Evolutionary conservation across 2,888 invertebrate genomes (phyloP).

Genomic region (Microdon myrmicae): DNA sequence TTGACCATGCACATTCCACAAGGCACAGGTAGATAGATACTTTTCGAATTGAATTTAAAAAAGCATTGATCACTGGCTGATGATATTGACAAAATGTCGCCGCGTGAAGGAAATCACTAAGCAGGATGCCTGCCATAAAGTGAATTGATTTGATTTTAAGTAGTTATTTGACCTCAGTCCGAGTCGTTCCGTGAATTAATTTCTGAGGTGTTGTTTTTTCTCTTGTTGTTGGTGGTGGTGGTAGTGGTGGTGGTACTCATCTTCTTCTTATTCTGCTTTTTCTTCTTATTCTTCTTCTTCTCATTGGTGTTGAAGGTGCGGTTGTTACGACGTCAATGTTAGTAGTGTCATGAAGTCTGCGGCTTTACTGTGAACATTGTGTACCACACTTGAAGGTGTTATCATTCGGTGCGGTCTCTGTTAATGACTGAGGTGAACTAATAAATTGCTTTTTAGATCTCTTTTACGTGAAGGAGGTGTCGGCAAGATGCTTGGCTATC

Average conservation of each 20-base stretch:
- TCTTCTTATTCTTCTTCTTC: too few relatives aligned
- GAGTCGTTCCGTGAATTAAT: constrained; percentile 49
- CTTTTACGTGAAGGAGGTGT: constrained; percentile 6
- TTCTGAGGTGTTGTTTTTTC: constrained; percentile 27
- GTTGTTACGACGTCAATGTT: too few relatives aligned
- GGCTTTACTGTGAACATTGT: too few relatives aligned
- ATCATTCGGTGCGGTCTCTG: constrained; percentile 6
- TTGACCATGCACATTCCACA: constrained; percentile 55
- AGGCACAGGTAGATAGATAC: constrained; percentile 50
- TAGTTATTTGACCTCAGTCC: constrained; percentile 51
- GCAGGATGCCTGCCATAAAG: constrained; percentile 41
- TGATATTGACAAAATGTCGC: constrained; percentile 66
- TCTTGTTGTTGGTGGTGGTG: constrained; percentile 31
- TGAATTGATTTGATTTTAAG: constrained; percentile 52
- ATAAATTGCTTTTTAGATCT: too few relatives aligned
- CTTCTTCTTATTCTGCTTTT: too few relatives aligned
- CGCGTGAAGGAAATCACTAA: constrained; percentile 63
- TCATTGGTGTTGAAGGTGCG: too few relatives aligned
- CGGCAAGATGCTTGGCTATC: constrained; percentile 13
- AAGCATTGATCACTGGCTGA: constrained; percentile 64
- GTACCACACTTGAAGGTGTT: constrained; percentile 1
- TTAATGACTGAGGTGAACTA: constrained; percentile 21
- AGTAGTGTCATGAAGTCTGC: too few relatives aligned
- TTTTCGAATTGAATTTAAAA: constrained; percentile 63
- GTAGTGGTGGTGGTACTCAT: background rate